Conservation (phyloP, 2,113 vertebrate genomes). For the Prochilodus magdalenae region DNA sequence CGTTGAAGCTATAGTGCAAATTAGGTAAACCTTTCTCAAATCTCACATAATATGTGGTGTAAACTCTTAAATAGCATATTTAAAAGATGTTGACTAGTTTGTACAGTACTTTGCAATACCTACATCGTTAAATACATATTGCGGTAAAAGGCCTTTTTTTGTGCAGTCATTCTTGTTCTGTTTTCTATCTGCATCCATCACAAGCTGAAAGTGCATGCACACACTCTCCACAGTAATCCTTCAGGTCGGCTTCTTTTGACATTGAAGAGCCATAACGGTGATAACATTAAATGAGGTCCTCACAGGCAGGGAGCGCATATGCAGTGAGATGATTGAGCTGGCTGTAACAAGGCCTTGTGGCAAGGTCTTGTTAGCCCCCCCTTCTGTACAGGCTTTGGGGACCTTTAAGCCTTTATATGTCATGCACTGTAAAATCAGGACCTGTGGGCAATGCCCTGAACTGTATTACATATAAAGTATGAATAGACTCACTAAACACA, state of each 20-base stretch:
- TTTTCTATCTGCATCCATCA: conserved; percentile 13
- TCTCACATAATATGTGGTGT: background rate
- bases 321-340: conserved; percentile 27
- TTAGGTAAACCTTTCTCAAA: too few relatives aligned
- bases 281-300: conserved; percentile 49
- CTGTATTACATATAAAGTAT: conserved; percentile 46
- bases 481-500: conserved; percentile 22
- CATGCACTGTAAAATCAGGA: conserved; percentile 48
- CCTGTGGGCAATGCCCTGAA: conserved; percentile 47
- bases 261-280: conserved; percentile 35
- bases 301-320: conserved; percentile 39
- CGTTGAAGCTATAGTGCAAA: too few relatives aligned
- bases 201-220: conserved; percentile 1
- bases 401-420: conserved; percentile 48
- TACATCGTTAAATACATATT: background rate
- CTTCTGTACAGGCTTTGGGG: conserved; percentile 38
- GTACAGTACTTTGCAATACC: background rate
- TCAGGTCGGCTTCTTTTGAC: conserved; percentile 33
- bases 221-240: conserved; percentile 28
- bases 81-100: background rate
- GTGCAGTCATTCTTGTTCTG: background rate
- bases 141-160: background rate
- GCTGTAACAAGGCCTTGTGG: conserved; percentile 50
- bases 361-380: conserved; percentile 48
- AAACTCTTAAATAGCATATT: background rate